phyloP scores from a whole-genome alignment of 2,888 invertebrate genomes.

The Monoplex corrugatus region DNA sequence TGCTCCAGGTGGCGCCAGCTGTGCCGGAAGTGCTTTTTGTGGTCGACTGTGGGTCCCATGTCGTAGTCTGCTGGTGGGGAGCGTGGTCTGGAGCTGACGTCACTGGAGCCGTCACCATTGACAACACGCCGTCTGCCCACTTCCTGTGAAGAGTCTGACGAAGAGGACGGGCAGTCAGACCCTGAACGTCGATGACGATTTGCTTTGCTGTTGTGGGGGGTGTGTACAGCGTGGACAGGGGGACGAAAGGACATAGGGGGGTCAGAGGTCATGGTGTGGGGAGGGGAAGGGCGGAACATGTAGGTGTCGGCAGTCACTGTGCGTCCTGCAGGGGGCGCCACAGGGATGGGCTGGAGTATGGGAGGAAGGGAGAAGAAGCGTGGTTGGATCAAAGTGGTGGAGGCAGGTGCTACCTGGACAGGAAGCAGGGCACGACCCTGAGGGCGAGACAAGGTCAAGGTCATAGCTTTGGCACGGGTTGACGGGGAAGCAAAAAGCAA shows the following conservation, averaged over 20 bases:
- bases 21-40: slow-evolving; percentile 51
- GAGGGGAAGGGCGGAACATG: slow-evolving; percentile 52
- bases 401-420: slow-evolving; percentile 35
- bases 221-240: slow-evolving; percentile 39
- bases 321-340: slow-evolving; percentile 57
- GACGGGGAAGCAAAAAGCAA: neutral
- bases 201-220: slow-evolving; percentile 51
- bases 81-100: slow-evolving; percentile 64
- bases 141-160: slow-evolving; percentile 56
- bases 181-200: slow-evolving; percentile 47
- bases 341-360: slow-evolving; percentile 58
- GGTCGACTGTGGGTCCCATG: slow-evolving; percentile 57
- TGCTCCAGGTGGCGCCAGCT: slow-evolving; percentile 42
- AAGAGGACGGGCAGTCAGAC: slow-evolving; percentile 58
- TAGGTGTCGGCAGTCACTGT: slow-evolving; percentile 41
- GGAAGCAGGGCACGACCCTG: slow-evolving; percentile 48
- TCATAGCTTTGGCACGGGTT: too few species aligned
- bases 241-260: slow-evolving; percentile 53
- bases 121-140: slow-evolving; percentile 51
- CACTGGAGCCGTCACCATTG: slow-evolving; percentile 53
- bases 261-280: slow-evolving; percentile 16
- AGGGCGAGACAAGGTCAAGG: slow-evolving; percentile 40
- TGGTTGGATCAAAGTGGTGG: slow-evolving; percentile 60
- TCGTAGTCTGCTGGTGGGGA: slow-evolving; percentile 76
- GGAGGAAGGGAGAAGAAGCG: slow-evolving; percentile 74